Percentiles rank a stretch among this genome's conserved stretches.
These are phyloP conservation scores for Subacronicta megacephala DNA, from an alignment of 2,888 invertebrate genomes.

Conservation along the genomic window DNA sequence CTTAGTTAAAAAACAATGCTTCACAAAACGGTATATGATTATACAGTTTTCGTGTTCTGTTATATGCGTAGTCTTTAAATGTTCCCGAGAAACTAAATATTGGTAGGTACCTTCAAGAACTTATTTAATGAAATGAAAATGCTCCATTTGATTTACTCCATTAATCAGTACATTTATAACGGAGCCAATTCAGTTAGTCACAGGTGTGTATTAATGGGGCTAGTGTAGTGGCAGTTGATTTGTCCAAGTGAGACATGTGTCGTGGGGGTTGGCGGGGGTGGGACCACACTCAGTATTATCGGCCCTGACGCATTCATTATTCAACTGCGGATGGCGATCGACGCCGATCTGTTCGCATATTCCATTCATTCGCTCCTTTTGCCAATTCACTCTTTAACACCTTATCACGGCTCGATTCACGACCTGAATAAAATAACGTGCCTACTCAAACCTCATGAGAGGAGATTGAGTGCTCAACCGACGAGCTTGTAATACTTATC, in stretches of 20 bases:
- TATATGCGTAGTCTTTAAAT: too few species aligned
- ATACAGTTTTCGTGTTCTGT: too few species aligned
- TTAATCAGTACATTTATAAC: neutral
- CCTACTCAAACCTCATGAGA: slow-evolving; percentile 71
- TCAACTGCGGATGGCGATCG: slow-evolving; percentile 73
- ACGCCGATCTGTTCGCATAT: slow-evolving; percentile 76
- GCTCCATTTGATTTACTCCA: too few species aligned
- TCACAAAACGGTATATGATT: too few species aligned
- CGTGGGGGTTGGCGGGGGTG: slow-evolving; percentile 39
- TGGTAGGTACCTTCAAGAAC: too few species aligned
- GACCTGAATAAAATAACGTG: slow-evolving; percentile 84
- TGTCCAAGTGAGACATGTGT: slow-evolving; percentile 39
- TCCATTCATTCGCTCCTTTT: slow-evolving; percentile 83
- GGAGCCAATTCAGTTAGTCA: neutral
- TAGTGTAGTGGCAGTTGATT: slow-evolving; percentile 21
- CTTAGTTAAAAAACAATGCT: too few species aligned
- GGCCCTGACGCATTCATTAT: slow-evolving; percentile 76
- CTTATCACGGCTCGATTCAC: slow-evolving; percentile 83
- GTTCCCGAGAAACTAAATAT: too few species aligned
- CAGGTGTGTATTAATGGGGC: neutral
- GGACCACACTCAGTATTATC: slow-evolving; percentile 64
- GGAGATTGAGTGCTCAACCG: slow-evolving; percentile 71
- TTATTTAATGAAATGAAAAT: neutral
- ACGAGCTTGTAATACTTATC: slow-evolving; percentile 64
- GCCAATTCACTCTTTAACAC: slow-evolving; percentile 87